Evolutionary conservation across 2,797 vertebrate genomes (phyloP), one percentile per base, ranked within the genome.

Genomic region (Apogon hyalosoma): DNA sequence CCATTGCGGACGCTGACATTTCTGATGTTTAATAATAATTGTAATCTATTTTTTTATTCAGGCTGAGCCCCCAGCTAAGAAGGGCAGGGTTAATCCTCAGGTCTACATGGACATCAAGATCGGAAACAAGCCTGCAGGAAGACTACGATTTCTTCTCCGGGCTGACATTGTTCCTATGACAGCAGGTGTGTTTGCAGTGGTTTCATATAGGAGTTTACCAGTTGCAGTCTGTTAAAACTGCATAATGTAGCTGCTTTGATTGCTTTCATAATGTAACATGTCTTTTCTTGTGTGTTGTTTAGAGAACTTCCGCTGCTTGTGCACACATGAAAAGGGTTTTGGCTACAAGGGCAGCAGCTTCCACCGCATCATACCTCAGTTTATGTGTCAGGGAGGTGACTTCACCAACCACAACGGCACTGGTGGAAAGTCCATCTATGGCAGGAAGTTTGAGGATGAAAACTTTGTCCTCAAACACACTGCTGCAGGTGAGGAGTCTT

Each of bases 21-120:
- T 7, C 0, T 40, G 2, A 2, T 39, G 14, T 60, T 11, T 24
- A 9, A 16, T 38, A 0, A 1, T 42, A 19, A 46, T n/a, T 6
- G 2, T 3, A 8, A 6, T 39, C 7, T 73, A 54, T 70, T 41
- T 82, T 47, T 75, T 13, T 71, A 49, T 68, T 13, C 81, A 97
- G 98, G 95, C 91, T 0, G 96, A 99, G 63, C 97, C 96, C 1
- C 91, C 95, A 0, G 92, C 94, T 15, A 99, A 99, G 84, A 99
- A 98, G 80, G 90, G 96, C 12, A 84, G 97, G 67, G 92, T 91
- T 0, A 99, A 98, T 82, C 97, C 98, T 7, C 97, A 98, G 82
- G 97, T 99, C 16, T 99, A 95, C 90, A 97, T 99, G 96, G 98
- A 99, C 73, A 96, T 99, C 85, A 99, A 99, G 92, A 98, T 99